These are phyloP conservation scores for Platyura marginata DNA, from an alignment of 1,140 invertebrate species.

Conservation along the genomic window DNA sequence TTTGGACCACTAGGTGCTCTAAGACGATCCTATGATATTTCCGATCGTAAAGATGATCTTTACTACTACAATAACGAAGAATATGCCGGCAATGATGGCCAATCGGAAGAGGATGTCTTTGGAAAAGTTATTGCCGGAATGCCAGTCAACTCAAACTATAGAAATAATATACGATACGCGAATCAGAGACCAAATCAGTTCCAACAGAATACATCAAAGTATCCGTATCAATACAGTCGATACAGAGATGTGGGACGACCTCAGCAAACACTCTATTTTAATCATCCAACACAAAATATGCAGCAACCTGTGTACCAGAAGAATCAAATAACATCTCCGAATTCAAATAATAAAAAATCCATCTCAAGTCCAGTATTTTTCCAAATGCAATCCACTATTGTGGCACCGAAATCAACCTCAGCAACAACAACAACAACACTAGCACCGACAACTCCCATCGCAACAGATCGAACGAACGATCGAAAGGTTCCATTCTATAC, in stretches of 20 bases:
- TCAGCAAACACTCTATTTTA: not conserved
- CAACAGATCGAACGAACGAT: not conserved
- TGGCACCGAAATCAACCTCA: not conserved
- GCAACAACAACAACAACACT: slow-evolving; percentile 1
- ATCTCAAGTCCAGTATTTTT: no score
- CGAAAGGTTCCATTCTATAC: not conserved
- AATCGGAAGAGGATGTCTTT: slow-evolving; percentile 53
- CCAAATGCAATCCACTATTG: not conserved
- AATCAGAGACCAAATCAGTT: not conserved
- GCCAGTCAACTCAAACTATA: slow-evolving; percentile 26
- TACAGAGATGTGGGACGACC: not conserved
- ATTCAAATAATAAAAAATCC: not conserved
- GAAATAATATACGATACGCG: slow-evolving; percentile 3
- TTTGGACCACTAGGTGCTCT: slow-evolving; percentile 43
- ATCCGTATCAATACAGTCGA: not conserved
- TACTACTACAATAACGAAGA: slow-evolving; percentile 42
- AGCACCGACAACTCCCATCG: not conserved
- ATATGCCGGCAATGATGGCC: slow-evolving; percentile 37
- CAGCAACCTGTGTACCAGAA: not conserved
- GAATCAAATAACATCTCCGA: not conserved
- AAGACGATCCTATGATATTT: slow-evolving; percentile 40
- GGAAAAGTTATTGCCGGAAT: slow-evolving; percentile 55
- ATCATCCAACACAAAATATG: not conserved
- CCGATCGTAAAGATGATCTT: slow-evolving; percentile 37
- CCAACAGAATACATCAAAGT: not conserved